Percentiles rank a stretch among this genome's conserved stretches.
These are phyloP conservation scores for Archips crataeganus DNA, from an alignment of 2,888 invertebrate species.

Conservation along the genomic window DNA sequence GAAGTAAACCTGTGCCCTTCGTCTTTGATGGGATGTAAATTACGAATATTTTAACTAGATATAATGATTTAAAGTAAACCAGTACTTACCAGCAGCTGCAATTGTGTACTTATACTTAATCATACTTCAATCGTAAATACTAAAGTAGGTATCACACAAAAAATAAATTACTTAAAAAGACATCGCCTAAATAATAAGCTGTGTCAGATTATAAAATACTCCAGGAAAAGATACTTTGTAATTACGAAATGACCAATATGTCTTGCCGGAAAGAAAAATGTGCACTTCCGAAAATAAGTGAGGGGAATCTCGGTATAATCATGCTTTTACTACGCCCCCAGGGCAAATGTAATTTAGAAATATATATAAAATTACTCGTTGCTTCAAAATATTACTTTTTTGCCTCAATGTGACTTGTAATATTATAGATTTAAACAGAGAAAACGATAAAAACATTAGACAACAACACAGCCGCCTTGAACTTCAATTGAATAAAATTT, in stretches of 20 bases:
- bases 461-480: background rate
- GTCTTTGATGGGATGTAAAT: slow-evolving; percentile 13
- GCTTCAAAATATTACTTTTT: slow-evolving; percentile 1
- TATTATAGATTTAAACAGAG: background rate
- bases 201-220: slow-evolving; percentile 41
- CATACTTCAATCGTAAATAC: background rate
- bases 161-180: background rate
- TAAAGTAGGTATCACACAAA: background rate
- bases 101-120: background rate
- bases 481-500: too few relatives aligned
- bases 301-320: slow-evolving; percentile 37
- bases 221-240: slow-evolving; percentile 50
- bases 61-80: background rate
- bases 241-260: slow-evolving; percentile 60
- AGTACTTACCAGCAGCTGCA: too few relatives aligned
- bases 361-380: slow-evolving; percentile 18
- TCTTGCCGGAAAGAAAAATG: slow-evolving; percentile 56
- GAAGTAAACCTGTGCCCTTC: too few relatives aligned
- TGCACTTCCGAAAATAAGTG: slow-evolving; percentile 48
- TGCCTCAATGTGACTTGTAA: background rate
- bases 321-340: slow-evolving; percentile 31
- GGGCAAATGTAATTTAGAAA: slow-evolving; percentile 20
- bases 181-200: background rate
- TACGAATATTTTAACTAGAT: background rate
- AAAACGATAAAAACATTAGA: background rate